Percentiles rank a stretch among this genome's conserved stretches.
These are phyloP conservation scores for Micrasema longulum DNA, from an alignment of 1,140 invertebrate genomes.

Conservation along the genomic window DNA sequence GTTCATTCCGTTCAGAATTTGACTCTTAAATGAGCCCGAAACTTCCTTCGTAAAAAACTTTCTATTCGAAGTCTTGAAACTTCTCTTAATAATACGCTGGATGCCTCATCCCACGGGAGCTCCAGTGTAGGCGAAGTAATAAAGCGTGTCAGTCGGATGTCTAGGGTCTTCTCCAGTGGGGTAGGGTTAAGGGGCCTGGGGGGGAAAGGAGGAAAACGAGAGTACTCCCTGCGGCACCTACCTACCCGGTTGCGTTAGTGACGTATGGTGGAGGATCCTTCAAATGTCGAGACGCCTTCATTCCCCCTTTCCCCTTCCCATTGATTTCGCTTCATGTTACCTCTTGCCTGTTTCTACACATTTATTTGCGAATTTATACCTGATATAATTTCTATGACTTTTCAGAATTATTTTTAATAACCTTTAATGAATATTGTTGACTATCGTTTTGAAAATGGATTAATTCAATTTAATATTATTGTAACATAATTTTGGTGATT, in stretches of 20 bases:
- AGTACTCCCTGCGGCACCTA: not conserved
- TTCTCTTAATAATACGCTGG: conserved; percentile 48
- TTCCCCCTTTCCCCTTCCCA: conserved; percentile 8
- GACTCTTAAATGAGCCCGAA: conserved; percentile 22
- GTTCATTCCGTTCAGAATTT: conserved; percentile 20
- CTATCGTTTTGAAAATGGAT: too few species aligned
- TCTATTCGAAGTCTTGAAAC: conserved; percentile 33
- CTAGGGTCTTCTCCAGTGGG: conserved; percentile 43
- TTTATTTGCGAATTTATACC: not conserved
- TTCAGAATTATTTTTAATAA: conserved; percentile 3
- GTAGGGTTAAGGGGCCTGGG: conserved; percentile 33
- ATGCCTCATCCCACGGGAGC: conserved; percentile 35
- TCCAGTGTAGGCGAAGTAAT: conserved; percentile 47
- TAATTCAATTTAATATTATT: too few species aligned
- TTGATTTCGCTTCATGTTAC: conserved; percentile 9
- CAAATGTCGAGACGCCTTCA: conserved; percentile 35
- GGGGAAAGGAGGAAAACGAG: too few species aligned
- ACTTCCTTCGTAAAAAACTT: conserved; percentile 26
- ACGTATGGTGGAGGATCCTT: conserved; percentile 40
- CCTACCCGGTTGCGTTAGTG: conserved; percentile 44
- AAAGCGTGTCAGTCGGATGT: conserved; percentile 52
- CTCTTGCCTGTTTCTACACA: conserved; percentile 20
- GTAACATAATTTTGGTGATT: too few species aligned
- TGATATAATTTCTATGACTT: conserved; percentile 19
- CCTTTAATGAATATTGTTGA: too few species aligned